Percentiles rank a stretch among this genome's conserved stretches.
phyloP scores from a whole-genome alignment of 2,797 vertebrate genomes.

The Anabacerthia variegaticeps region DNA sequence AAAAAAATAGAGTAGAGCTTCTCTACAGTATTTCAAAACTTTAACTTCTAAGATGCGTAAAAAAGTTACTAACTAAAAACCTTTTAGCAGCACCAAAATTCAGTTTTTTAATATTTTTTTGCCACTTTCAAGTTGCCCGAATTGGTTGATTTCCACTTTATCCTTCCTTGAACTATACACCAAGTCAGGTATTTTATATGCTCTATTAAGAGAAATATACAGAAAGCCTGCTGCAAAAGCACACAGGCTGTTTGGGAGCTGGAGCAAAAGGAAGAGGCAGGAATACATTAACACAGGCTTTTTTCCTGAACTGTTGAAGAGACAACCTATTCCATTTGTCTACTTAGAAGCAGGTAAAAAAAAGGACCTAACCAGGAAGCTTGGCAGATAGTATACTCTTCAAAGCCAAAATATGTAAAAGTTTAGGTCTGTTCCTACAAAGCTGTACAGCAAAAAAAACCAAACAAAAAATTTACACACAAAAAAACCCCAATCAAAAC shows the following conservation, averaged over 20 bases:
- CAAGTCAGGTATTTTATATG: background rate
- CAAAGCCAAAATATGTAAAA: background rate
- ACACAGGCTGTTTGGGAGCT: background rate
- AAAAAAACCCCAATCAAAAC: background rate
- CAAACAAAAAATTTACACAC: background rate
- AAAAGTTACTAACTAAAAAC: background rate
- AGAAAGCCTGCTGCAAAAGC: slow-evolving; percentile 7
- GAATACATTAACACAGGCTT: background rate
- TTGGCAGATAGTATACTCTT: background rate
- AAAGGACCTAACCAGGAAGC: background rate
- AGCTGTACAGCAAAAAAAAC: background rate
- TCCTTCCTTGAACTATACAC: background rate
- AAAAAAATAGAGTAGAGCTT: background rate
- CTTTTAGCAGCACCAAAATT: background rate
- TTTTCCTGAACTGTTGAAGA: background rate
- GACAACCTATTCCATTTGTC: background rate
- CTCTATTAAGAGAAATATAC: background rate
- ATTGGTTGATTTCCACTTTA: background rate
- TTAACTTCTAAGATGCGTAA: background rate
- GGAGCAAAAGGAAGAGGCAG: background rate
- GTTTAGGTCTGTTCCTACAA: background rate
- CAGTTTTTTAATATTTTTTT: background rate
- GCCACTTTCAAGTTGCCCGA: background rate
- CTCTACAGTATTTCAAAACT: background rate
- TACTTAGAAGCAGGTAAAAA: background rate